These are phyloP conservation scores for Chaetogeoica ovagalla DNA, from an alignment of 2,888 invertebrate species.

Conservation along the genomic window DNA sequence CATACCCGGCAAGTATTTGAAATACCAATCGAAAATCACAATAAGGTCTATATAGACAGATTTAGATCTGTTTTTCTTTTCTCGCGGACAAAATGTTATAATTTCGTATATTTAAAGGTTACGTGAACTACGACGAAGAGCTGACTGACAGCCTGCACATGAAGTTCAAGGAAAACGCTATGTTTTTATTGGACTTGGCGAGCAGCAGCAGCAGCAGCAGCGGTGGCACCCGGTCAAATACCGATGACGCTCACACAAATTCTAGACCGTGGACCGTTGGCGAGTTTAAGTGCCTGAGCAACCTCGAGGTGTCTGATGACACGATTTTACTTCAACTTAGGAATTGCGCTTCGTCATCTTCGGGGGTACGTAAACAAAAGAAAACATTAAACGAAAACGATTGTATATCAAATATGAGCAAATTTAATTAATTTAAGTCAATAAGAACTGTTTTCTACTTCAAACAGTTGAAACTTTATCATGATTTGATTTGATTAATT, in stretches of 20 bases:
- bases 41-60: too few relatives aligned
- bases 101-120: background rate
- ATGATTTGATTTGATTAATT: too few relatives aligned
- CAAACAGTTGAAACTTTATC: too few relatives aligned
- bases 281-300: conserved; percentile 25
- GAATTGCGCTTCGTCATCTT: conserved; percentile 1
- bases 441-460: too few relatives aligned
- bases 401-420: too few relatives aligned
- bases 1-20: too few relatives aligned
- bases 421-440: too few relatives aligned
- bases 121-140: background rate
- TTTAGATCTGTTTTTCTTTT: too few relatives aligned
- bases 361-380: background rate
- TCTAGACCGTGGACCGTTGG: conserved; percentile 29
- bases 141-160: conserved; percentile 61
- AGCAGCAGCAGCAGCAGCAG: conserved; percentile 60
- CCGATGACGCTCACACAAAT: background rate
- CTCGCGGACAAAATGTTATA: too few relatives aligned
- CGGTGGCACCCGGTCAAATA: background rate
- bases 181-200: conserved; percentile 87
- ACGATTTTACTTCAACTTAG: conserved; percentile 13
- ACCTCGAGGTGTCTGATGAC: background rate
- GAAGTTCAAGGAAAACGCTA: conserved; percentile 89
- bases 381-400: too few relatives aligned
- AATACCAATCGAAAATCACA: too few relatives aligned